Evolutionary conservation across 2,888 invertebrate species (phyloP), one percentile per base, ranked within the genome.

Genomic region (Biston betularia): DNA sequence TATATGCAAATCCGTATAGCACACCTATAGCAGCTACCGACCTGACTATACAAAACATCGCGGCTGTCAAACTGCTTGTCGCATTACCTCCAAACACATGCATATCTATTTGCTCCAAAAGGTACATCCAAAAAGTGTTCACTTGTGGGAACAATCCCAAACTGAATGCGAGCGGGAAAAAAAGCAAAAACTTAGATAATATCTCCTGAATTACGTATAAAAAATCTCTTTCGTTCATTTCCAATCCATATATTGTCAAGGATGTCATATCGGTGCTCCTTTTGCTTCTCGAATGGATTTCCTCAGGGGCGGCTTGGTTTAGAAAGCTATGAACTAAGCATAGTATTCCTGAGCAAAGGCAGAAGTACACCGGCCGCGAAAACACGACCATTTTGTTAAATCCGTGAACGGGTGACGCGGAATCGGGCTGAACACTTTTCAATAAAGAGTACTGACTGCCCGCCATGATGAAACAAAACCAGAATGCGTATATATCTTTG

Each of bases 341-440:
- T 58, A 95, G 75, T 70, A 95, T 82, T 0, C 92, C 94, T 8
- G 96, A 95, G 80, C 97, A 97, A 48, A 98, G 81, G 79, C 97
- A 97, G 84, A 98, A 99, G 89, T 99, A 99, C 14, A 98, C 97
- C 6, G 99, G 98, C 70, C 98, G 95, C 33, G 98, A 98, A 86
- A 98, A 99, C 44, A 98, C 97, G 45, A 99, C 98, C 79, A 98
- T 96, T 79, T 98, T 96, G 87, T 99, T 99, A 84, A 98, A 99
- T 11, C 99, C 99, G 88, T 99, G 99, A 46, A 99, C 98, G 0
- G 99, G 99, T 2, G 99, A 99, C 0, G 99, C 97, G 0, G 99
- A 98, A 89, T 99, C 99, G 0, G 99, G 99, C 84, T 99, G 99
- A 0, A 99, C 99, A 75, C 99, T 99, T 92, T 99, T 99, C 72